A percentile compares a stretch with the other conserved stretches of the same genome.
These are phyloP conservation scores for Bombus soroeensis DNA, from an alignment of 1,140 invertebrate species.

Conservation along the genomic window DNA sequence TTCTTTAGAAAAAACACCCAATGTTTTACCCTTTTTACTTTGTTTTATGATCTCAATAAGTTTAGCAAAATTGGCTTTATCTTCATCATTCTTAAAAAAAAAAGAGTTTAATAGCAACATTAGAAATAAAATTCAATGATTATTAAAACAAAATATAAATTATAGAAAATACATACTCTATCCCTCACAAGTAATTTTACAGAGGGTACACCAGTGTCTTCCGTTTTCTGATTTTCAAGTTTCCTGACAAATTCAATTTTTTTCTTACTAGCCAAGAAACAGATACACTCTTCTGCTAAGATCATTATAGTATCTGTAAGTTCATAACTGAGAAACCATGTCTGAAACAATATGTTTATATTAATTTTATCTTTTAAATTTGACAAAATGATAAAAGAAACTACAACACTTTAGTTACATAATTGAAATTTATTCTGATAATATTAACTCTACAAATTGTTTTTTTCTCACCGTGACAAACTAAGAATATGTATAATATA, in stretches of 20 bases:
- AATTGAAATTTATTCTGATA: neutral
- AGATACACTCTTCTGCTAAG: conserved; percentile 91
- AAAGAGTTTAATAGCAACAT: conserved; percentile 18
- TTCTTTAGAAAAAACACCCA: conserved; percentile 98
- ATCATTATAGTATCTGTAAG: conserved; percentile 97
- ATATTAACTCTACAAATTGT: neutral
- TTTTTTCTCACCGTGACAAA: neutral
- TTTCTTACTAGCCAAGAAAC: conserved; percentile 97
- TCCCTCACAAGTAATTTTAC: conserved; percentile 95
- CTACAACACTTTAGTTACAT: neutral
- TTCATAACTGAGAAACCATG: conserved; percentile 98
- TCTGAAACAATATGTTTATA: conserved; percentile 84
- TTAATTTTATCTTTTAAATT: neutral
- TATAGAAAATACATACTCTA: conserved; percentile 85
- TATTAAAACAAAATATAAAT: conserved; percentile 6
- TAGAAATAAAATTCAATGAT: neutral
- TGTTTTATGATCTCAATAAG: conserved; percentile 93
- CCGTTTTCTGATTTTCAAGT: conserved; percentile 94
- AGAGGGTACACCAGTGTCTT: conserved; percentile 90
- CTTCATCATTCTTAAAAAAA: conserved; percentile 93
- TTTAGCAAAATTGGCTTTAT: conserved; percentile 96
- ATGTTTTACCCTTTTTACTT: conserved; percentile 94
- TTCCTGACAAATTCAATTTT: conserved; percentile 98
- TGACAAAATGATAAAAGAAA: neutral
- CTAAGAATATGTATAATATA: neutral